Percentiles rank a stretch among this genome's conserved stretches.
These are phyloP conservation scores for Brachirus orientalis DNA, from an alignment of 2,113 vertebrate species.

Conservation along the genomic window DNA sequence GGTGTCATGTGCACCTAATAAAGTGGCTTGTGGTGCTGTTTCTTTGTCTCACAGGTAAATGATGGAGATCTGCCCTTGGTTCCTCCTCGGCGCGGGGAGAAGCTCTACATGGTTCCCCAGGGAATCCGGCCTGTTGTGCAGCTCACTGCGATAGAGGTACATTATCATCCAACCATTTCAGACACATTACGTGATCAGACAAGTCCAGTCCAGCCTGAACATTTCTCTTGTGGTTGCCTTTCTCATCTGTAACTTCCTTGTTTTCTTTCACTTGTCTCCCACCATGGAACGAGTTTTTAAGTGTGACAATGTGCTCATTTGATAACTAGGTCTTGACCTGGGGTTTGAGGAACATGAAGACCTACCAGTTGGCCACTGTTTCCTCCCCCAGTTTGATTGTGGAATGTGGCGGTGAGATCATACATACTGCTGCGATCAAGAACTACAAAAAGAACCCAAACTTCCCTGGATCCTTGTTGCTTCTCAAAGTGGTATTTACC, in stretches of 20 bases:
- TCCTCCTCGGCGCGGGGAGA: conserved; percentile 88
- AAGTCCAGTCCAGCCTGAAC: conserved; percentile 29
- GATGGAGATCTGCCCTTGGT: conserved; percentile 90
- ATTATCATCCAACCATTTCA: neutral
- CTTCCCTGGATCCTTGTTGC: conserved; percentile 92
- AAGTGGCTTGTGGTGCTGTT: neutral
- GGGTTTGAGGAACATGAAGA: conserved; percentile 98
- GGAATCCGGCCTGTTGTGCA: conserved; percentile 97
- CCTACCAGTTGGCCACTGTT: conserved; percentile 91
- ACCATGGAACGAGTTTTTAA: neutral
- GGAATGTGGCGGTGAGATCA: conserved; percentile 92
- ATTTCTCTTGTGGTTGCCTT: conserved; percentile 1
- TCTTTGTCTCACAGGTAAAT: conserved; percentile 65
- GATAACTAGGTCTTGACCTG: conserved; percentile 90
- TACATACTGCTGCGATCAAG: conserved; percentile 92
- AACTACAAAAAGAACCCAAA: conserved; percentile 97
- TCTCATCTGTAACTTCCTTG: neutral
- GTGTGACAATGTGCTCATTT: neutral
- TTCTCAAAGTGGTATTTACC: conserved; percentile 92
- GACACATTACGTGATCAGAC: conserved; percentile 29
- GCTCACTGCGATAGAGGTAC: conserved; percentile 93
- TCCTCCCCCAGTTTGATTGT: conserved; percentile 92
- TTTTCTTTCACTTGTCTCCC: neutral
- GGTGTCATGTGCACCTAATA: too few species aligned
- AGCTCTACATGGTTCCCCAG: conserved; percentile 97